Evolutionary conservation across 2,888 invertebrate genomes (phyloP), one percentile per base, ranked within the genome.

Genomic region (Magallana nippona): DNA sequence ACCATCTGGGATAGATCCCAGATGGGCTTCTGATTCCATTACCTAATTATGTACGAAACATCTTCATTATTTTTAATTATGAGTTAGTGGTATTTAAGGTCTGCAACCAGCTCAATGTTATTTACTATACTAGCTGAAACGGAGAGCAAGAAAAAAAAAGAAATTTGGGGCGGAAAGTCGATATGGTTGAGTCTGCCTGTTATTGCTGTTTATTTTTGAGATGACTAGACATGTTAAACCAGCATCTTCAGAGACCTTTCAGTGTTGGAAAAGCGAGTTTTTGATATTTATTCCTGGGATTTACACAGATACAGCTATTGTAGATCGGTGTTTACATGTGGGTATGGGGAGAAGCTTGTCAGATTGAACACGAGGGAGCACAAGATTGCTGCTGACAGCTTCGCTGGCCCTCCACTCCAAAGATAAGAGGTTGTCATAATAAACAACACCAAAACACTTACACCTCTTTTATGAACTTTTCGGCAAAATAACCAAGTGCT

Each of bases 61-160:
- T 71, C 71, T 71, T 71, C 71, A 27, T 71, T 71, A 71, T 71
- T 71, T 71, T 71, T 71, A 71, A 71, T 71, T 71, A 71, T 32
- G 22, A 27, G 27, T 32, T 32, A 71, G 71, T 27, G 27, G 71
- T 71, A 71, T 71, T 71, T 71, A 71, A 71, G 71, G 71, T 71
- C 32, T 15, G 11, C 17, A 22, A 27, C 32, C 15, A 17, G 71
- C 22, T 27, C 71, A 11, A 13, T 1, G 32, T 71, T 71, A 27
- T 71, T n/a, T 27, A 27, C 27, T 27, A 32, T 15, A 60, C 60
- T 71, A 71, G 13, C 32, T 27, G 71, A 22, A 27, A 32, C 15
- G 13, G 71, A 15, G 32, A 27, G 60, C 19, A n/a, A 44, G 44
- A 8, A 17, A n/a, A 60, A n/a, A 60, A 60, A 60, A 60, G 60